Percentiles rank a stretch among this genome's conserved stretches.
phyloP scores from a whole-genome alignment of 2,797 vertebrate species.

The Neopelma chrysocephalum region DNA sequence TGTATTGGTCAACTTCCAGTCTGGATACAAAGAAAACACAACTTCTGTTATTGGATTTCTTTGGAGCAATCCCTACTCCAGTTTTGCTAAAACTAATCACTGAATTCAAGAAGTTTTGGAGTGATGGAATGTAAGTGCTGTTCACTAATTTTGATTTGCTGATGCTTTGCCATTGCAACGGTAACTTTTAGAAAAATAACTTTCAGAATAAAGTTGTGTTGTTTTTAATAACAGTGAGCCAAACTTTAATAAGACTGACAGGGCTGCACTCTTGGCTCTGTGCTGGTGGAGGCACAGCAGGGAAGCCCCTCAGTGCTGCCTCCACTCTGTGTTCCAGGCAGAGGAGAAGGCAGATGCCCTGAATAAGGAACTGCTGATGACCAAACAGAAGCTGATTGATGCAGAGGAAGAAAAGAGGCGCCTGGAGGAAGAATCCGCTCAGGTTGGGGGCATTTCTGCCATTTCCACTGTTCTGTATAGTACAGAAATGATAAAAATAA shows the following conservation, averaged over 20 bases:
- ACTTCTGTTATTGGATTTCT: background rate
- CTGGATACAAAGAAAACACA: background rate
- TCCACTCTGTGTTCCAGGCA: conserved; percentile 77
- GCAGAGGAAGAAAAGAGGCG: conserved; percentile 96
- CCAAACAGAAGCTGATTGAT: conserved; percentile 97
- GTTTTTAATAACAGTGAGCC: background rate
- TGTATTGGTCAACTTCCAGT: background rate
- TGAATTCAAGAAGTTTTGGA: background rate
- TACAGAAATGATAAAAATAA: background rate
- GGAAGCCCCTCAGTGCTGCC: background rate
- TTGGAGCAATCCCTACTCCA: background rate
- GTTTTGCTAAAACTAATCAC: background rate
- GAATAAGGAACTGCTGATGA: conserved; percentile 97
- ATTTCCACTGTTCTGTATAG: background rate
- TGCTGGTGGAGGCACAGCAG: background rate
- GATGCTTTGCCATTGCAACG: background rate
- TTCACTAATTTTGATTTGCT: background rate
- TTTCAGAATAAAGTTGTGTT: background rate
- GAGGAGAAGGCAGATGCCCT: conserved; percentile 97
- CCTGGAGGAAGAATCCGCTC: conserved; percentile 92
- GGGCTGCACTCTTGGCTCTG: background rate
- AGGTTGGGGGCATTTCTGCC: conserved; percentile 77
- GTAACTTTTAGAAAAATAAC: background rate
- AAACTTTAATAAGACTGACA: background rate
- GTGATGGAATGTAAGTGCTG: background rate